Evolutionary conservation across 1,140 invertebrate species (phyloP).

Genomic region (Zaprionus ghesquierei): DNA sequence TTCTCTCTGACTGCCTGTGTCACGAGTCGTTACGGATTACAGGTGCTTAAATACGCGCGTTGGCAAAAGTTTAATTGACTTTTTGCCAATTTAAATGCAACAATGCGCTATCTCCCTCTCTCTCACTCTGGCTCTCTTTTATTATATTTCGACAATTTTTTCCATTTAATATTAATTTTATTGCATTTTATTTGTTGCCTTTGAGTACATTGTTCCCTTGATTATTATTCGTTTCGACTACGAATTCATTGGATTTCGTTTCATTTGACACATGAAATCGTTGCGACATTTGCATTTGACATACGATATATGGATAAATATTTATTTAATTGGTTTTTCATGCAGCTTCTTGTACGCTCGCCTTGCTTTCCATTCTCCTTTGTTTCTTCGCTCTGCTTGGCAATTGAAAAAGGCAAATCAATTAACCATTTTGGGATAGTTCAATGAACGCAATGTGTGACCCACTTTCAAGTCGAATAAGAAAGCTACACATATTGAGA

Average conservation of each 20-base stretch:
- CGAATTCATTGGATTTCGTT: slow-evolving; percentile 61
- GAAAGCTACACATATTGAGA: slow-evolving; percentile 30
- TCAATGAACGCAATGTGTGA: slow-evolving; percentile 44
- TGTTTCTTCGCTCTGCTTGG: slow-evolving; percentile 23
- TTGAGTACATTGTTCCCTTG: slow-evolving; percentile 12
- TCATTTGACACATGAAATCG: slow-evolving; percentile 45
- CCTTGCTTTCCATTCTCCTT: background rate
- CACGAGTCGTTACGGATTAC: slow-evolving; percentile 46
- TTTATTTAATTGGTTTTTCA: slow-evolving; percentile 55
- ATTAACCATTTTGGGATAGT: slow-evolving; percentile 43
- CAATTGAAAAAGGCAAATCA: slow-evolving; percentile 54
- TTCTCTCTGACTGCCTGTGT: slow-evolving; percentile 7
- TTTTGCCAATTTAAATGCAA: slow-evolving; percentile 53
- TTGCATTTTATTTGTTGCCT: background rate
- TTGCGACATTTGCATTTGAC: slow-evolving; percentile 35
- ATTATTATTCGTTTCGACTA: slow-evolving; percentile 48
- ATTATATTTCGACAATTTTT: background rate
- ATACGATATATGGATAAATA: slow-evolving; percentile 44
- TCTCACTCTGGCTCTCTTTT: background rate
- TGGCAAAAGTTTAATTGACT: slow-evolving; percentile 61
- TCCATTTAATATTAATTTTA: background rate
- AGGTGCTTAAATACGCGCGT: slow-evolving; percentile 63
- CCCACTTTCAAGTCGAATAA: slow-evolving; percentile 26
- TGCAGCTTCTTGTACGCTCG: slow-evolving; percentile 23
- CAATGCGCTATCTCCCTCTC: slow-evolving; percentile 7